A percentile compares a stretch with the other conserved stretches of the same genome.
Conservation (phyloP, 92 coral and sea anemone species). For the Heliopora coerulea region DNA sequence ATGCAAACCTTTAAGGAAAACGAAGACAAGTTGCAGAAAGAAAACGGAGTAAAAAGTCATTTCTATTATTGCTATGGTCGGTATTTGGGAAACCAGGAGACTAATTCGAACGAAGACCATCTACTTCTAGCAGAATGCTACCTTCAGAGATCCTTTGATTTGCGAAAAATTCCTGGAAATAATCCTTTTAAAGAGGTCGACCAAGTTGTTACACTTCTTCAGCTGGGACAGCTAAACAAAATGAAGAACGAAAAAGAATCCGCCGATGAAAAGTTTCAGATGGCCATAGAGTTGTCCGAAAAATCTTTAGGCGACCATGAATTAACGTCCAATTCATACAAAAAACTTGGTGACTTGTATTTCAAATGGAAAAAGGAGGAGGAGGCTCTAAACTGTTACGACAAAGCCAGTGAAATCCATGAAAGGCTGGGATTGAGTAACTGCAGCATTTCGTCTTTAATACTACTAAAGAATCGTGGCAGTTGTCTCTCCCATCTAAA, state of each 20-base stretch:
- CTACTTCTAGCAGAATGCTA: neutral
- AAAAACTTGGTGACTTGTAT: neutral
- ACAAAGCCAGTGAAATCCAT: neutral
- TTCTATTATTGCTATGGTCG: slow-evolving; percentile 11
- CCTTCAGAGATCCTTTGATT: neutral
- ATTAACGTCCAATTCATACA: neutral
- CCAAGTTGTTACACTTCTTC: neutral
- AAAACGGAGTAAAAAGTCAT: neutral
- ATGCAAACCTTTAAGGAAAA: neutral
- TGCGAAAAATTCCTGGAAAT: neutral
- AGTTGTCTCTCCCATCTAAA: neutral
- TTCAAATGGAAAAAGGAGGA: too few species aligned
- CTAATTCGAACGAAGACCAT: neutral
- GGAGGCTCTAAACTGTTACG: neutral
- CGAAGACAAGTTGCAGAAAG: neutral
- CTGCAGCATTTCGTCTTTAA: neutral
- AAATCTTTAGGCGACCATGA: neutral
- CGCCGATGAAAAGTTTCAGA: neutral
- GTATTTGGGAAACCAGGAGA: neutral
- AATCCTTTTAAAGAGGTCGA: neutral
- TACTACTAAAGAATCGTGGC: slow-evolving; percentile 2
- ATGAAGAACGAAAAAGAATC: neutral
- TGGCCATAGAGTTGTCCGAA: slow-evolving; percentile 2
- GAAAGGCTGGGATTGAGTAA: neutral
- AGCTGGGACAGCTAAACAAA: neutral